A percentile compares a stretch with the other conserved stretches of the same genome.
phyloP scores from a whole-genome alignment of 92 coral and sea anemone species.

The Umimayanthus kanabou region DNA sequence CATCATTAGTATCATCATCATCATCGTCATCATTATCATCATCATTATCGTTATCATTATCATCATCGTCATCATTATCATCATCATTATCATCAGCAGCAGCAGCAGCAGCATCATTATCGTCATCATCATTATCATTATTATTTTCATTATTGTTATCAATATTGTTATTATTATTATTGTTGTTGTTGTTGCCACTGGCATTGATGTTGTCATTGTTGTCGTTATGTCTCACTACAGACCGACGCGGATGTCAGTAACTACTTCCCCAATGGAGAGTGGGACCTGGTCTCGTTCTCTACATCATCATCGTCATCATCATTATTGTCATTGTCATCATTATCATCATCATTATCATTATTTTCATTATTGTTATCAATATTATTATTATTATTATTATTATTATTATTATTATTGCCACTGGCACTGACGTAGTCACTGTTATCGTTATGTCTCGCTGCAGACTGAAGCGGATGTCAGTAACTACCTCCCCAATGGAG shows the following conservation, averaged over 20 bases:
- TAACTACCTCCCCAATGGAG: slow-evolving; percentile 16
- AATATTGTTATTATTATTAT: too few species aligned
- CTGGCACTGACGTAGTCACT: background rate
- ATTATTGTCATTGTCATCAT: too few species aligned
- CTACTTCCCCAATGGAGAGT: slow-evolving; percentile 23
- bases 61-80: background rate
- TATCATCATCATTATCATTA: too few species aligned
- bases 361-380: too few species aligned
- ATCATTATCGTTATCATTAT: background rate
- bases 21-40: too few species aligned
- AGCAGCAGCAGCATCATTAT: too few species aligned
- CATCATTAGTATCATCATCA: too few species aligned
- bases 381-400: too few species aligned
- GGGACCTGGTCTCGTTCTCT: slow-evolving; percentile 18
- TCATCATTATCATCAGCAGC: too few species aligned
- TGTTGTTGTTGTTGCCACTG: too few species aligned
- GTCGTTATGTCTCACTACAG: background rate
- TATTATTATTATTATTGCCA: background rate
- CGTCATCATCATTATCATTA: too few species aligned
- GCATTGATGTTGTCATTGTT: background rate
- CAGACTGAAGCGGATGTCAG: slow-evolving; percentile 11
- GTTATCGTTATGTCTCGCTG: background rate
- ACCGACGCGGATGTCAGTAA: slow-evolving; percentile 2
- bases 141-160: too few species aligned
- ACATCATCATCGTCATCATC: background rate